phyloP scores from a whole-genome alignment of 1,140 invertebrate genomes.

The Drosophila ambigua region DNA sequence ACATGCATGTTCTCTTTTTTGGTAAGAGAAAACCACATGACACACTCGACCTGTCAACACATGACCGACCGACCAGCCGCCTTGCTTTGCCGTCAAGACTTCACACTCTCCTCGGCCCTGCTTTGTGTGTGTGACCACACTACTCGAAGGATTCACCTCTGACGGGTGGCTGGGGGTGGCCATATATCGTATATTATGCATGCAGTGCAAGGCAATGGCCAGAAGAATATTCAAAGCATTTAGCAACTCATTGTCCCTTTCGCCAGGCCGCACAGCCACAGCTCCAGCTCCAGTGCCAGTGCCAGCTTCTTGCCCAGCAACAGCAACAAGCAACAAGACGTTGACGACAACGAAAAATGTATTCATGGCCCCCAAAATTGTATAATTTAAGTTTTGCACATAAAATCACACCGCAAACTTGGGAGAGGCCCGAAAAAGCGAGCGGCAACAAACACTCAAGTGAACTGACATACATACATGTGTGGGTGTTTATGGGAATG shows the following conservation, averaged over 20 bases:
- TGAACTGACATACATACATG: conserved; percentile 36
- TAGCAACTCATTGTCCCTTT: conserved; percentile 82
- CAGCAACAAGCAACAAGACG: conserved; percentile 32
- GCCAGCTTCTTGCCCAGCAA: background rate
- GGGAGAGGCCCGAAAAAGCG: conserved; percentile 40
- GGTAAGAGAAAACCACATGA: conserved; percentile 53
- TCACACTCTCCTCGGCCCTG: no score
- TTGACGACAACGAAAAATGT: conserved; percentile 56
- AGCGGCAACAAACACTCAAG: conserved; percentile 46
- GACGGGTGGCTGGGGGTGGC: conserved; percentile 13
- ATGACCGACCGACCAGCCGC: background rate
- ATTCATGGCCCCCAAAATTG: conserved; percentile 75
- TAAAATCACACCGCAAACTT: conserved; percentile 80
- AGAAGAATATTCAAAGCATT: conserved; percentile 81
- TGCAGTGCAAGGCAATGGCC: conserved; percentile 69
- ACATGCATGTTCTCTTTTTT: conserved; percentile 27
- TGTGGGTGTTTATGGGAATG: no score
- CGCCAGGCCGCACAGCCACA: conserved; percentile 25
- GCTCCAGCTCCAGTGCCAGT: background rate
- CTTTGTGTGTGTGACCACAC: conserved; percentile 8
- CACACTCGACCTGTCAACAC: conserved; percentile 56
- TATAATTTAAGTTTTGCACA: conserved; percentile 81
- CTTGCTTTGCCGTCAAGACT: conserved; percentile 15
- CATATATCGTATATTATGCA: conserved; percentile 71
- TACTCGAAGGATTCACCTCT: conserved; percentile 35